Evolutionary conservation across 2,888 invertebrate species (phyloP).

Genomic region (Cephalotes varians): DNA sequence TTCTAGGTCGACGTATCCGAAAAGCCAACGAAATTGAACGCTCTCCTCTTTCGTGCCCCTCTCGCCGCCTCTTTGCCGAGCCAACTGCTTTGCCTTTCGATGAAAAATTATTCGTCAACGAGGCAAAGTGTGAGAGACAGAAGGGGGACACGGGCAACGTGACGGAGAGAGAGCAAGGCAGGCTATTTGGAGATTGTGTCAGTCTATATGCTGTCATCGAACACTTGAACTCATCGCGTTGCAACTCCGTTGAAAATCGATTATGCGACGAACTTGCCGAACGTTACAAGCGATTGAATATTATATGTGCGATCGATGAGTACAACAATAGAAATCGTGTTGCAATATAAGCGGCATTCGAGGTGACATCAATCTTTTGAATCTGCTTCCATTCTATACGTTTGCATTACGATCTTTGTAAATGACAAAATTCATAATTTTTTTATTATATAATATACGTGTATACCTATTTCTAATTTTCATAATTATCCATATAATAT

Average conservation of each 20-base stretch:
- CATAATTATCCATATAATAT: neutral
- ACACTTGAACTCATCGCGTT: constrained; percentile 15
- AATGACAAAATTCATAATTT: neutral
- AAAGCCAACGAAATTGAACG: constrained; percentile 74
- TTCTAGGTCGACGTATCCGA: constrained; percentile 72
- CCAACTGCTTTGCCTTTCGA: constrained; percentile 59
- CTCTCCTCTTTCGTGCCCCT: constrained; percentile 25
- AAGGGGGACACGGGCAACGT: constrained; percentile 13
- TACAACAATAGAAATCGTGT: neutral
- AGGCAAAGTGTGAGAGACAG: constrained; percentile 39
- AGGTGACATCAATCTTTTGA: neutral
- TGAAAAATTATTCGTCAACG: constrained; percentile 72
- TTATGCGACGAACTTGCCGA: constrained; percentile 1
- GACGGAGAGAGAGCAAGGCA: neutral
- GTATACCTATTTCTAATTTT: neutral
- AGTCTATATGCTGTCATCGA: neutral
- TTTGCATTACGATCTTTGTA: neutral
- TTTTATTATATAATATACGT: no score
- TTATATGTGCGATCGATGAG: constrained; percentile 25
- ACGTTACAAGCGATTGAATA: constrained; percentile 11
- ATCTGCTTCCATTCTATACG: neutral
- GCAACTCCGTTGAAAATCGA: constrained; percentile 32
- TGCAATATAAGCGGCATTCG: neutral
- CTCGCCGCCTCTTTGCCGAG: constrained; percentile 35
- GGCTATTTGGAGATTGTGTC: constrained; percentile 36